These are phyloP conservation scores for Caenorhabditis sinica DNA, from an alignment of 2,888 invertebrate genomes.

Conservation along the genomic window DNA sequence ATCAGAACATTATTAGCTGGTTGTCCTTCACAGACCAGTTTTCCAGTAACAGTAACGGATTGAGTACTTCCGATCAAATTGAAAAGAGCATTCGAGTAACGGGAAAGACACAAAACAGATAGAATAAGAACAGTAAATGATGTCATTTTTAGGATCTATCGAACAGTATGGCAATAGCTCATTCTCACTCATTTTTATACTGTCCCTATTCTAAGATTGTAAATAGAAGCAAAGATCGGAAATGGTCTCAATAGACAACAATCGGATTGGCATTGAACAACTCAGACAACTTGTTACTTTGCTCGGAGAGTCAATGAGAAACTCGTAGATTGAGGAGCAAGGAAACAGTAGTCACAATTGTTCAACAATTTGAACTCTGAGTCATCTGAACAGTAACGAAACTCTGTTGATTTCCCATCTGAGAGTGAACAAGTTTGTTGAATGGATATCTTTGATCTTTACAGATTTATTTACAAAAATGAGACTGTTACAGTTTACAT, in stretches of 20 bases:
- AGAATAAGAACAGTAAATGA: constrained; percentile 14
- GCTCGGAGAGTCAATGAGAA: constrained; percentile 15
- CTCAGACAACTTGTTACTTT: constrained; percentile 32
- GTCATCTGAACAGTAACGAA: background rate
- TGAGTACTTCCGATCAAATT: constrained; percentile 37
- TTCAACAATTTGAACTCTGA: background rate
- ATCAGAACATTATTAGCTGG: constrained; percentile 34
- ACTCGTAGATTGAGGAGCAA: background rate
- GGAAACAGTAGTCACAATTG: constrained; percentile 3
- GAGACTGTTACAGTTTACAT: too few species aligned
- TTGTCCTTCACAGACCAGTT: constrained; percentile 36
- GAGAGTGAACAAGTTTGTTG: too few species aligned
- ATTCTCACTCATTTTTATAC: constrained; percentile 25
- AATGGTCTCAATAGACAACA: background rate
- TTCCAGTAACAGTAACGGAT: constrained; percentile 36
- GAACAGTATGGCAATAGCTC: background rate
- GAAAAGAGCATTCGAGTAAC: constrained; percentile 15
- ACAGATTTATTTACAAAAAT: too few species aligned
- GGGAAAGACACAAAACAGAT: background rate
- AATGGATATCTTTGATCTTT: too few species aligned
- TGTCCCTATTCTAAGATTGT: constrained; percentile 3
- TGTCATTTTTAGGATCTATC: constrained; percentile 5
- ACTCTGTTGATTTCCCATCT: too few species aligned
- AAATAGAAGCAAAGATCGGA: constrained; percentile 35
- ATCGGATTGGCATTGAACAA: background rate